Conservation (phyloP, 2,113 vertebrate species). For the Zingel zingel region DNA sequence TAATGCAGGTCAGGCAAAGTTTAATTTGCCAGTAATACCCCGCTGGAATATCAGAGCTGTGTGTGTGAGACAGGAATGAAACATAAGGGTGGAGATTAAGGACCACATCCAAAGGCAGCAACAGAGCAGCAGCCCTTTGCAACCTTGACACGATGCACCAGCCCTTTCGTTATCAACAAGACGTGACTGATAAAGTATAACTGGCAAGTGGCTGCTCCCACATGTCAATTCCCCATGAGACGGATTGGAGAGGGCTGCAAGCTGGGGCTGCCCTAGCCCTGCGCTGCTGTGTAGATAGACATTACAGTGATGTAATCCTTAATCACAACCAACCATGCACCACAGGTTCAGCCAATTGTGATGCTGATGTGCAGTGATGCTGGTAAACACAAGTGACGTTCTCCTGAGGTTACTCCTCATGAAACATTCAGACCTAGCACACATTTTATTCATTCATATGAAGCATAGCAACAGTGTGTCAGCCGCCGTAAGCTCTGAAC, state of each 20-base stretch:
- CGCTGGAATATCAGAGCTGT: slow-evolving; percentile 27
- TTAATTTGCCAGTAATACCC: slow-evolving; percentile 37
- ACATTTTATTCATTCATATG: slow-evolving; percentile 78
- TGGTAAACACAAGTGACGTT: slow-evolving; percentile 56
- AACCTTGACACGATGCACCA: slow-evolving; percentile 24
- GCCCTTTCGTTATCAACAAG: slow-evolving; percentile 39
- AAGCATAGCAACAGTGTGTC: slow-evolving; percentile 59
- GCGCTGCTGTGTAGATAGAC: slow-evolving; percentile 16
- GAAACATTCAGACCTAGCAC: slow-evolving; percentile 71
- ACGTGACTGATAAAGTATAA: slow-evolving; percentile 24
- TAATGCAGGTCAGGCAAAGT: slow-evolving; percentile 46
- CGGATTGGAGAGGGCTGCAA: background rate
- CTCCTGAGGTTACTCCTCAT: slow-evolving; percentile 69
- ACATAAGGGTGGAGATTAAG: slow-evolving; percentile 31
- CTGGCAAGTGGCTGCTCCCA: slow-evolving; percentile 36
- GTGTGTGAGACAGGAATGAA: slow-evolving; percentile 22
- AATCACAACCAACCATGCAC: slow-evolving; percentile 52
- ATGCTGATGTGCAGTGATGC: slow-evolving; percentile 33
- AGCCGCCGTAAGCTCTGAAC: slow-evolving; percentile 1
- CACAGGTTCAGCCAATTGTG: slow-evolving; percentile 55
- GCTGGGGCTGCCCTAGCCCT: background rate
- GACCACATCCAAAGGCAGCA: slow-evolving; percentile 18
- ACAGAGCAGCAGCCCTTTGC: slow-evolving; percentile 16
- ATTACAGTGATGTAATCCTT: slow-evolving; percentile 61
- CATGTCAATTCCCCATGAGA: slow-evolving; percentile 46